These are phyloP conservation scores for Coptodon rendalli DNA, from an alignment of 2,113 vertebrate species.

Conservation along the genomic window DNA sequence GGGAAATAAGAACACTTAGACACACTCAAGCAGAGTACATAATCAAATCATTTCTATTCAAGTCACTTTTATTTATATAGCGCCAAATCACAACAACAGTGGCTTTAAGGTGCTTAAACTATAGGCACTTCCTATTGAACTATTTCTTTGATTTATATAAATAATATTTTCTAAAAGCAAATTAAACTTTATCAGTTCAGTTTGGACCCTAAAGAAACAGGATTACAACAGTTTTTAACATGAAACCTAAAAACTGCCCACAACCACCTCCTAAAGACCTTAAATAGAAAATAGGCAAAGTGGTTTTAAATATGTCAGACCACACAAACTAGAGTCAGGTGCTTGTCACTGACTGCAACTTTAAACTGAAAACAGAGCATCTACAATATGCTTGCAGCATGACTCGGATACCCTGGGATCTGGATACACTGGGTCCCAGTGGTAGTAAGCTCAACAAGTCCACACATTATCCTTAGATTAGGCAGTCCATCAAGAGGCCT, in stretches of 20 bases:
- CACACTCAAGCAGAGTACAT: accelerated
- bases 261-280: not conserved
- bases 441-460: accelerated
- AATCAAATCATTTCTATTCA: too few species aligned
- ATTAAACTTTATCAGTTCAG: not conserved
- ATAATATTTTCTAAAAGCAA: not conserved
- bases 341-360: accelerated
- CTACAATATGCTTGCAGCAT: accelerated
- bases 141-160: not conserved
- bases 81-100: too few species aligned
- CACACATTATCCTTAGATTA: not conserved
- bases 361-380: not conserved
- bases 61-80: too few species aligned
- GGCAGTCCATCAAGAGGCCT: not conserved
- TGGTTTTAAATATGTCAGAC: not conserved
- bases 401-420: accelerated
- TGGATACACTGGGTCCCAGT: not conserved
- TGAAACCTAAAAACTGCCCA: not conserved
- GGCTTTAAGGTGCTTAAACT: too few species aligned
- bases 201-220: not conserved
- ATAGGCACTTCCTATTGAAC: not conserved
- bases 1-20: not conserved
- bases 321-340: not conserved
- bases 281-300: not conserved
- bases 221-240: not conserved